Evolutionary conservation across 2,888 invertebrate genomes (phyloP).

Genomic region (Ametastegia equiseti): DNA sequence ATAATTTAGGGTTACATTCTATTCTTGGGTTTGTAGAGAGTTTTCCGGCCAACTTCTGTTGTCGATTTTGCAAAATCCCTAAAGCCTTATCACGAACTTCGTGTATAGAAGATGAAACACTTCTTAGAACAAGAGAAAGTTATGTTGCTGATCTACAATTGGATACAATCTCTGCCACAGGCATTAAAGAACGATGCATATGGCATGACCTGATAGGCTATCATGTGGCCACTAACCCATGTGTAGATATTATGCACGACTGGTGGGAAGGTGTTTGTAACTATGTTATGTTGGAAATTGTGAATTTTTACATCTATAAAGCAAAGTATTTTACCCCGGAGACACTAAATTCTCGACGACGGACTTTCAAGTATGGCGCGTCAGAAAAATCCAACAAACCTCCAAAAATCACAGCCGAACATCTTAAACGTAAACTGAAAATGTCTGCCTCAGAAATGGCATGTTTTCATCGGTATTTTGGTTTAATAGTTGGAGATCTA

Average conservation of each 20-base stretch:
- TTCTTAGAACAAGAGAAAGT: too few species aligned
- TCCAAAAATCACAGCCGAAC: background rate
- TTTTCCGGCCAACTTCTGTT: too few species aligned
- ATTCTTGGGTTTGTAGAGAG: too few species aligned
- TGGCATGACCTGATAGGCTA: too few species aligned
- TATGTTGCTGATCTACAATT: too few species aligned
- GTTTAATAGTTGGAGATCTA: constrained; percentile 18
- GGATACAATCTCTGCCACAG: too few species aligned
- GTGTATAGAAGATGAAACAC: too few species aligned
- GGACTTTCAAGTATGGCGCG: constrained; percentile 3
- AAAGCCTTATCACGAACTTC: too few species aligned
- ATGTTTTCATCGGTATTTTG: constrained; percentile 5
- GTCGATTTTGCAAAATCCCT: too few species aligned
- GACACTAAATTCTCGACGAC: constrained; percentile 1
- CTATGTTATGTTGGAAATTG: background rate
- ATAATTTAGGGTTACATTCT: too few species aligned
- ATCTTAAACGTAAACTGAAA: background rate
- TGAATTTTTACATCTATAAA: background rate
- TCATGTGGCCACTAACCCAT: too few species aligned
- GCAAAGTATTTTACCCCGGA: background rate
- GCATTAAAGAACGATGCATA: too few species aligned
- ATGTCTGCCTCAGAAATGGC: constrained; percentile 12
- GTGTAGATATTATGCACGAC: background rate
- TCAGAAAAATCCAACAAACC: constrained; percentile 12
- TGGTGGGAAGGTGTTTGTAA: background rate